phyloP scores from a whole-genome alignment of 2,888 invertebrate species.

The Chirona hameri region DNA sequence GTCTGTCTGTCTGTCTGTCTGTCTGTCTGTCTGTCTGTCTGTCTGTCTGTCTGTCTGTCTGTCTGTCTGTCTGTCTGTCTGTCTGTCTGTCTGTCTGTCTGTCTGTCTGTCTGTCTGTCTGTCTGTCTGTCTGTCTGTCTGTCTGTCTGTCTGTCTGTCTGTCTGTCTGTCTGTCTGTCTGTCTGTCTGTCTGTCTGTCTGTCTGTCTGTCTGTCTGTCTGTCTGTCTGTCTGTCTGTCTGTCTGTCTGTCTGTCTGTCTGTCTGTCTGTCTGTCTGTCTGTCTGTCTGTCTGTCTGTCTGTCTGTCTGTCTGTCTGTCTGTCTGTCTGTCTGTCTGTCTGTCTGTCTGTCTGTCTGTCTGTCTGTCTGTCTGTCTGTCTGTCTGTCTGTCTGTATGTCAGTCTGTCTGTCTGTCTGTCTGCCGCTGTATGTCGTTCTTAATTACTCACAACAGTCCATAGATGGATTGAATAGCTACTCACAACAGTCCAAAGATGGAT shows the following conservation, averaged over 20 bases:
- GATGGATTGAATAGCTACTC: slow-evolving; percentile 51
- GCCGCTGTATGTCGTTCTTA: too few relatives aligned
- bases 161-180: background rate
- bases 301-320: background rate
- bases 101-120: background rate
- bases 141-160: background rate
- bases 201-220: background rate
- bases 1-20: too few relatives aligned
- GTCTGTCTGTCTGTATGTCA: too few relatives aligned
- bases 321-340: slow-evolving; percentile 5
- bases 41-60: too few relatives aligned
- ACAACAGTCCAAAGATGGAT: slow-evolving; percentile 63
- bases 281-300: background rate
- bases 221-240: background rate
- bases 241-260: background rate
- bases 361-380: slow-evolving; percentile 5
- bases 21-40: too few relatives aligned
- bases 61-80: too few relatives aligned
- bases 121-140: background rate
- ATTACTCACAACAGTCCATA: slow-evolving; percentile 57
- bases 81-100: too few relatives aligned
- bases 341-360: slow-evolving; percentile 5
- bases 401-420: too few relatives aligned
- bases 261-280: background rate
- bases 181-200: background rate